Evolutionary conservation across 2,797 vertebrate species (phyloP), one percentile per base, ranked within the genome.

Genomic region (Hydrocynus forskahlii): DNA sequence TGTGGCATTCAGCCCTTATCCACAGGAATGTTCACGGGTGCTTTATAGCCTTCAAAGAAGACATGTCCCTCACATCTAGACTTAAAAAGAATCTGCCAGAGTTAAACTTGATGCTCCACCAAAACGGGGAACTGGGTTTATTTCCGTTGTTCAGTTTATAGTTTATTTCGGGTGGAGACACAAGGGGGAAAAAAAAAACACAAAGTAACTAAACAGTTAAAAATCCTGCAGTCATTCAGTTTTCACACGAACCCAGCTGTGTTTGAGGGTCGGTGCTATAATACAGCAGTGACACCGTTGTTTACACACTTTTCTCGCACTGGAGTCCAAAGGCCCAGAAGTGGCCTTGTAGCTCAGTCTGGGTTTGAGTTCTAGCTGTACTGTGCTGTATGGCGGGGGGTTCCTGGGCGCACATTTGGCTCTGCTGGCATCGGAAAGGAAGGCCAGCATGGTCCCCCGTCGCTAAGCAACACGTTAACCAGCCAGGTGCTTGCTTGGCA

Each of bases 121-220:
- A 35, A 35, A 35, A 70, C 23, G 7, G 16, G 0, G 55, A 76
- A 55, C 74, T 5, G 54, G 7, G 55, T 45, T 62, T 57, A 9
- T 70, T 21, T 76, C 57, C 80, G 38, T 29, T 59, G 54, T 64
- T 70, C 73, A 4, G 13, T 43, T 79, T 54, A 72, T 59, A 73
- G 19, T 45, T 70, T 35, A 35, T 57, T 55, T 80, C 17, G 7
- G 71, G 21, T n/a, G 16, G 12, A 70, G 10, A 19, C 5, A 23
- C 13, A 23, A 7, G 1, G 8, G 29, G 12, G 14, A 45, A 48
- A 70, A 23, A 45, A 48, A 70, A 23, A 48, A 48, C 29, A 40
- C 19, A 25, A 52, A 48, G 21, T 12, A 48, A 12, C 16, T 45
- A 14, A 45, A 68, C 12, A 25, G 40, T 25, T 23, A 48, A 38